Evolutionary conservation across 2,888 invertebrate species (phyloP).

Genomic region (Nymphalis c-album): DNA sequence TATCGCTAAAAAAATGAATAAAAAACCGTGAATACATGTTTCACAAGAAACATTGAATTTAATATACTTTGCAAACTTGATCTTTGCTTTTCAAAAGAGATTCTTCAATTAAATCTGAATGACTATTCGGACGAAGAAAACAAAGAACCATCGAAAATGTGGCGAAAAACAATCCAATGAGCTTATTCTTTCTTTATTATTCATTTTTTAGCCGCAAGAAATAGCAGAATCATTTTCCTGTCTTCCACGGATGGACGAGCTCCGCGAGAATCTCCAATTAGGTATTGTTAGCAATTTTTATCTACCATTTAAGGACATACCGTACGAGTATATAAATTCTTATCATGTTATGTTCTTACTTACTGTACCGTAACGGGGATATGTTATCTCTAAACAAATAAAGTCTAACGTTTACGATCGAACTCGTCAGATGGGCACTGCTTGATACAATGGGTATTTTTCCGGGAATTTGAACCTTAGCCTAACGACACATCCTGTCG

Average conservation of each 20-base stretch:
- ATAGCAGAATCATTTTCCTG: slow-evolving; percentile 44
- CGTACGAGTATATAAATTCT: slow-evolving; percentile 7
- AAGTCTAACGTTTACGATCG: slow-evolving; percentile 21
- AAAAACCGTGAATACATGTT: neutral
- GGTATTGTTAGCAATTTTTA: slow-evolving; percentile 51
- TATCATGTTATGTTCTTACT: slow-evolving; percentile 3
- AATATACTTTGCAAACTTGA: slow-evolving; percentile 21
- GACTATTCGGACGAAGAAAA: slow-evolving; percentile 27
- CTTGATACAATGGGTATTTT: slow-evolving; percentile 23
- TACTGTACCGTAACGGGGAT: slow-evolving; percentile 15
- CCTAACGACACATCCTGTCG: slow-evolving; percentile 12
- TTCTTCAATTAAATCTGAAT: slow-evolving; percentile 28
- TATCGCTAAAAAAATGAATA: neutral
- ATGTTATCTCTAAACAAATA: slow-evolving; percentile 11
- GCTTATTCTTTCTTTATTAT: slow-evolving; percentile 24
- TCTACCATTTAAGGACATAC: slow-evolving; percentile 39
- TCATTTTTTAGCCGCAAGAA: slow-evolving; percentile 36
- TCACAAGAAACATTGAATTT: slow-evolving; percentile 15
- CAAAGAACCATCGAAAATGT: slow-evolving; percentile 29
- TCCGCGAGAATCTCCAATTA: slow-evolving; percentile 63
- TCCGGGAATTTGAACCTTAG: slow-evolving; percentile 19
- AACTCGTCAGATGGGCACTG: slow-evolving; percentile 7
- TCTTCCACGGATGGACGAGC: slow-evolving; percentile 51
- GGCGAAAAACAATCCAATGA: slow-evolving; percentile 27
- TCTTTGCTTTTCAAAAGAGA: slow-evolving; percentile 23